Conservation (phyloP, 2,797 vertebrate genomes). For the Forpus xanthops region DNA sequence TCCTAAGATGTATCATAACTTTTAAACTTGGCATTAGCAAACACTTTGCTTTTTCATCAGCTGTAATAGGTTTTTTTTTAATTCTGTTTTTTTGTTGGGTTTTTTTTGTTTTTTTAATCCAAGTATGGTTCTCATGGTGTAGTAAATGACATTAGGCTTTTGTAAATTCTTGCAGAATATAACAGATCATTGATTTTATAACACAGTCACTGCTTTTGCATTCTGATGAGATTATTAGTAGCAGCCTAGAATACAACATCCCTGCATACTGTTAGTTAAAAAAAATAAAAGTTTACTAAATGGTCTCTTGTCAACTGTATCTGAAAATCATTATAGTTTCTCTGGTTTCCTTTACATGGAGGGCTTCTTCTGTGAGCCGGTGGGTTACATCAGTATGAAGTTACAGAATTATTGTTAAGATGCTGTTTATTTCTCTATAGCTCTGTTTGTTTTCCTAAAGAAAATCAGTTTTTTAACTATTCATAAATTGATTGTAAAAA, state of each 20-base stretch:
- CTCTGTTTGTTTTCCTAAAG: constrained; percentile 25
- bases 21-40: constrained; percentile 51
- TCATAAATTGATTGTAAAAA: constrained; percentile 59
- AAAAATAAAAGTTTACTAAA: constrained; percentile 88
- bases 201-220: constrained; percentile 90
- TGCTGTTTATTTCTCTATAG: constrained; percentile 50
- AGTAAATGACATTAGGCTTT: constrained; percentile 90
- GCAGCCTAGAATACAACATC: constrained; percentile 85
- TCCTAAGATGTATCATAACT: neutral
- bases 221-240: constrained; percentile 91
- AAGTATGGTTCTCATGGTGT: constrained; percentile 84
- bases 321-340: constrained; percentile 84
- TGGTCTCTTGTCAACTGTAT: constrained; percentile 88
- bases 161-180: constrained; percentile 91
- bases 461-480: constrained; percentile 39
- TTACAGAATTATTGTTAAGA: constrained; percentile 65
- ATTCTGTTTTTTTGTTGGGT: constrained; percentile 61
- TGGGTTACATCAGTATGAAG: constrained; percentile 73
- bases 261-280: constrained; percentile 84
- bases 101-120: constrained; percentile 77
- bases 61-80: constrained; percentile 72
- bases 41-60: constrained; percentile 70
- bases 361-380: constrained; percentile 70
- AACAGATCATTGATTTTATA: constrained; percentile 92
- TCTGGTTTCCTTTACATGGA: constrained; percentile 74